Evolutionary conservation across 1,140 invertebrate genomes (phyloP).

Genomic region (Lepidurus couesii): DNA sequence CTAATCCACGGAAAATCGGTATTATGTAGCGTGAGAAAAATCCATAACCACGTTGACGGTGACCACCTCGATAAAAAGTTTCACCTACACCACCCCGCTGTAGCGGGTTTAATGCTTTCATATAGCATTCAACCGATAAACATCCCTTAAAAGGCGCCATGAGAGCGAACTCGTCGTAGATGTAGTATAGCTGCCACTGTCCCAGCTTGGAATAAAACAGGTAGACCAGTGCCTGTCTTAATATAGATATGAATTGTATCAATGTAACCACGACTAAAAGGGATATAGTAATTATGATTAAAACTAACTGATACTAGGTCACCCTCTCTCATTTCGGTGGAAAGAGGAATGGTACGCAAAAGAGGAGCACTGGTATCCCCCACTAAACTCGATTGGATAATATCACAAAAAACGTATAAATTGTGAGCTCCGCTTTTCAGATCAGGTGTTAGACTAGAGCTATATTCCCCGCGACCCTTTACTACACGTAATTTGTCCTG

Average conservation of each 20-base stretch:
- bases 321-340: too few species aligned
- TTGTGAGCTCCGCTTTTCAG: neutral
- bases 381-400: neutral
- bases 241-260: too few species aligned
- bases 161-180: neutral
- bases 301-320: too few species aligned
- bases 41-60: neutral
- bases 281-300: too few species aligned
- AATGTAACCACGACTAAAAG: too few species aligned
- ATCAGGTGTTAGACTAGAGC: neutral
- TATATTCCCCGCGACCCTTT: neutral
- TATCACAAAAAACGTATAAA: neutral
- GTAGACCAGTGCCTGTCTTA: neutral
- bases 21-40: neutral
- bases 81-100: neutral
- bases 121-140: neutral
- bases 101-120: neutral
- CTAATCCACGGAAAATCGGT: neutral
- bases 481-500: neutral
- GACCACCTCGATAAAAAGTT: neutral
- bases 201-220: neutral
- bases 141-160: neutral
- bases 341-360: too few species aligned
- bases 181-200: neutral
- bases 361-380: too few species aligned